A percentile compares a stretch with the other conserved stretches of the same genome.
These are phyloP conservation scores for Loxodonta africana DNA, from an alignment of 2,113 vertebrate genomes.

Conservation along the genomic window DNA sequence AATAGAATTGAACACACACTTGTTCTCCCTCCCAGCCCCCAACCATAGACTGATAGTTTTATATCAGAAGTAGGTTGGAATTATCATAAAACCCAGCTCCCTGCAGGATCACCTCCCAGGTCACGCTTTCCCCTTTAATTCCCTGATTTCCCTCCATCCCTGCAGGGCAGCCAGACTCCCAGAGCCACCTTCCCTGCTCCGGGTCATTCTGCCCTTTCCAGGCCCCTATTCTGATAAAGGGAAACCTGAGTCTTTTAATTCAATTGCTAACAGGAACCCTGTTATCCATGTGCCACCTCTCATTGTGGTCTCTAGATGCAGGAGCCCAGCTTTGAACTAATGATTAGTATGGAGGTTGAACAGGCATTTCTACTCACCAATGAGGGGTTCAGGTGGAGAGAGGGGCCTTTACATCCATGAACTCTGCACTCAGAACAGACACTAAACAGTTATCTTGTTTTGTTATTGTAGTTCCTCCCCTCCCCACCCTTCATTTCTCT, in stretches of 20 bases:
- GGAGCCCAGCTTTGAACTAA: not conserved
- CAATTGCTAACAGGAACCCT: conserved; percentile 65
- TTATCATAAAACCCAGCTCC: not conserved
- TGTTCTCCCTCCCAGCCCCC: not conserved
- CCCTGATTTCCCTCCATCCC: conserved; percentile 18
- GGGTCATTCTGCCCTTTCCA: not conserved
- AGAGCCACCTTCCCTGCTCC: not conserved
- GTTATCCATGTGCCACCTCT: conserved; percentile 38
- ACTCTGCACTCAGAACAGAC: not conserved
- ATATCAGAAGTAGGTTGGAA: conserved; percentile 38
- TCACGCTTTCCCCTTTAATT: not conserved
- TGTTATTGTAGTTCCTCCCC: not conserved
- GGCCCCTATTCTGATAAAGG: conserved; percentile 61
- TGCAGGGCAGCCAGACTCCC: conserved; percentile 23
- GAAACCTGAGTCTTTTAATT: conserved; percentile 36
- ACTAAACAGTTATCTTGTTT: not conserved
- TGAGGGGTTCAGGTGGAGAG: not conserved
- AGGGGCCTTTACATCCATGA: not conserved
- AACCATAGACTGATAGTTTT: not conserved
- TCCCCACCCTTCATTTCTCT: not conserved
- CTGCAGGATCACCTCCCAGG: not conserved
- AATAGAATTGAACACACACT: not conserved
- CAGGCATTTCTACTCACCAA: not conserved
- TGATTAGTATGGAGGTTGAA: not conserved
- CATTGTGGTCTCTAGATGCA: not conserved